These are phyloP conservation scores for Bacillus rossius DNA, from an alignment of 1,140 invertebrate species.

Conservation along the genomic window DNA sequence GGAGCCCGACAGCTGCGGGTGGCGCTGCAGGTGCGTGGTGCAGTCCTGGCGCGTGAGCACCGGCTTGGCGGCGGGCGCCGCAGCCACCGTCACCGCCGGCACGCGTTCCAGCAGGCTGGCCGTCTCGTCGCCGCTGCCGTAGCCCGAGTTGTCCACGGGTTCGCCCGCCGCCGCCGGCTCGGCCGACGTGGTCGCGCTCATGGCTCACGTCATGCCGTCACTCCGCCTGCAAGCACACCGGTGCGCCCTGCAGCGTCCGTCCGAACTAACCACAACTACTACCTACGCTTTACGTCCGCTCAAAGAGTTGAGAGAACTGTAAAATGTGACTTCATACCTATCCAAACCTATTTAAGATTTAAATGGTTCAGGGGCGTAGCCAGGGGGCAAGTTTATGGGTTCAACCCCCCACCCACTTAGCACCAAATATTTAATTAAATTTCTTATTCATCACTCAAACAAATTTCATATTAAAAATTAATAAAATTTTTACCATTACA, in stretches of 20 bases:
- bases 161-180: slow-evolving; percentile 26
- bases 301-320: no score
- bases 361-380: no score
- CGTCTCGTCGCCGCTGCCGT: slow-evolving; percentile 71
- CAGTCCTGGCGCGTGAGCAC: slow-evolving; percentile 78
- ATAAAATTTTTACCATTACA: no score
- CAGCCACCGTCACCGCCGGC: slow-evolving; percentile 23
- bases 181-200: neutral
- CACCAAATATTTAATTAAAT: no score
- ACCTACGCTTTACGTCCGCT: no score
- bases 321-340: no score
- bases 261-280: neutral
- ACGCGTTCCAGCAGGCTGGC: slow-evolving; percentile 58
- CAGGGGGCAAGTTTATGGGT: no score
- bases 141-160: slow-evolving; percentile 52
- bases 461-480: no score
- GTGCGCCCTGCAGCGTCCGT: neutral
- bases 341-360: no score
- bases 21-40: slow-evolving; percentile 56
- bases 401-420: no score
- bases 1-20: slow-evolving; percentile 63
- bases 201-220: slow-evolving; percentile 3
- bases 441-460: no score
- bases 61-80: slow-evolving; percentile 42
- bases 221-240: neutral